phyloP scores from a whole-genome alignment of 2,797 vertebrate species.

The Monodelphis domestica region DNA sequence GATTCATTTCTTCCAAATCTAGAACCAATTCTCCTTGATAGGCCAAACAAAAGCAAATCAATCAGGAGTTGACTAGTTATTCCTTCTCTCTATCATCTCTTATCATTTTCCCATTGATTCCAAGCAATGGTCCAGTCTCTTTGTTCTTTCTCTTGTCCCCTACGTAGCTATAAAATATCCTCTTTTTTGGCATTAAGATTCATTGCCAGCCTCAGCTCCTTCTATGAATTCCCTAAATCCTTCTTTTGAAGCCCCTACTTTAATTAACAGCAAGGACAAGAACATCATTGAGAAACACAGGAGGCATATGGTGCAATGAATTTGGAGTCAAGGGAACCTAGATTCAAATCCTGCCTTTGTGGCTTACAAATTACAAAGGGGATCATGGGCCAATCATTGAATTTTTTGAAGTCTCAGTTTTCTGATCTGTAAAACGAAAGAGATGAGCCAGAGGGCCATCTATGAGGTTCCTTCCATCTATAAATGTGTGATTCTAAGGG shows the following conservation, averaged over 20 bases:
- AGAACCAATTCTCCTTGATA: not conserved
- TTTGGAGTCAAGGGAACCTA: not conserved
- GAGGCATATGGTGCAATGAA: not conserved
- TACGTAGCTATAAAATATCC: not conserved
- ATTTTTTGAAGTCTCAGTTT: not conserved
- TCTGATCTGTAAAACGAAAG: not conserved
- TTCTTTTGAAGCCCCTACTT: not conserved
- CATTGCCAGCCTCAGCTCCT: not conserved
- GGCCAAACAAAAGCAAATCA: not conserved
- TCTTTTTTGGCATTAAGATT: not conserved
- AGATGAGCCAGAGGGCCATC: not conserved
- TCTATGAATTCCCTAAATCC: not conserved
- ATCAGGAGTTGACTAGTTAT: not conserved
- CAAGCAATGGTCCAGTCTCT: not conserved
- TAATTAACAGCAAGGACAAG: not conserved
- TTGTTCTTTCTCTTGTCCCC: not conserved
- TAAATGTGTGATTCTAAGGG: not conserved
- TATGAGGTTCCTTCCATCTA: not conserved
- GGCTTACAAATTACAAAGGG: not conserved
- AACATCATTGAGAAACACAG: not conserved
- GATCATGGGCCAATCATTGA: not conserved
- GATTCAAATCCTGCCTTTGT: not conserved
- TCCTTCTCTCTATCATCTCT: not conserved
- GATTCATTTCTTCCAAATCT: not conserved
- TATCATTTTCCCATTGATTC: not conserved